A percentile compares a stretch with the other conserved stretches of the same genome.
phyloP scores from a whole-genome alignment of 1,140 invertebrate species.

The Probaryconus sp. region DNA sequence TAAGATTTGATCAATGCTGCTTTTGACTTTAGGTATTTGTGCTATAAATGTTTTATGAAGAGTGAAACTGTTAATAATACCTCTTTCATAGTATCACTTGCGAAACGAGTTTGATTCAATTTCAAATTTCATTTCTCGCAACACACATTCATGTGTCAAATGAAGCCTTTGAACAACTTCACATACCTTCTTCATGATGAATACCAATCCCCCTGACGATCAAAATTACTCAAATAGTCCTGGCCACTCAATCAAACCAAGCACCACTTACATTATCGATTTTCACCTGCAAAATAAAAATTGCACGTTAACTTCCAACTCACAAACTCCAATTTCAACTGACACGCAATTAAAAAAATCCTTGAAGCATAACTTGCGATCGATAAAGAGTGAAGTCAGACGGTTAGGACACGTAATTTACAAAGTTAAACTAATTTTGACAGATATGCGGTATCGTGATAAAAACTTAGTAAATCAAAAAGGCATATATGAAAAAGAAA shows the following conservation, averaged over 20 bases:
- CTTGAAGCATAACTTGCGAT: slow-evolving; percentile 51
- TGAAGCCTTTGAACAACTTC: slow-evolving; percentile 29
- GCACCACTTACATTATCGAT: slow-evolving; percentile 57
- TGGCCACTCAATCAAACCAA: slow-evolving; percentile 48
- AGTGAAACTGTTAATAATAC: too few species aligned
- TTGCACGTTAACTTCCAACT: slow-evolving; percentile 55
- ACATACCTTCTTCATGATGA: slow-evolving; percentile 15
- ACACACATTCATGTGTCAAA: slow-evolving; percentile 12
- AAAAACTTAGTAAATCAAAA: slow-evolving; percentile 15
- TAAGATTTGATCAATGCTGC: too few species aligned
- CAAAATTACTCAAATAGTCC: slow-evolving; percentile 51
- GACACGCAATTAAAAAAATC: slow-evolving; percentile 59
- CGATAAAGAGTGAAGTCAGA: slow-evolving; percentile 50
- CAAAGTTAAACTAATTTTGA: slow-evolving; percentile 56
- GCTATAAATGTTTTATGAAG: too few species aligned
- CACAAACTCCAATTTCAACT: slow-evolving; percentile 57
- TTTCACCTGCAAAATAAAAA: slow-evolving; percentile 56
- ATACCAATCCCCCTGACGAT: slow-evolving; percentile 21
- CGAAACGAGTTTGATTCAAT: too few species aligned
- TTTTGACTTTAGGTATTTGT: too few species aligned
- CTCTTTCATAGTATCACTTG: too few species aligned
- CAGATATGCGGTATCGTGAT: slow-evolving; percentile 47
- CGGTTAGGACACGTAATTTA: slow-evolving; percentile 53
- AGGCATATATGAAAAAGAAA: slow-evolving; percentile 5
- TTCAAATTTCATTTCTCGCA: background rate